These are phyloP conservation scores for Plutomurus gul DNA, from an alignment of 1,140 invertebrate genomes.

Conservation along the genomic window DNA sequence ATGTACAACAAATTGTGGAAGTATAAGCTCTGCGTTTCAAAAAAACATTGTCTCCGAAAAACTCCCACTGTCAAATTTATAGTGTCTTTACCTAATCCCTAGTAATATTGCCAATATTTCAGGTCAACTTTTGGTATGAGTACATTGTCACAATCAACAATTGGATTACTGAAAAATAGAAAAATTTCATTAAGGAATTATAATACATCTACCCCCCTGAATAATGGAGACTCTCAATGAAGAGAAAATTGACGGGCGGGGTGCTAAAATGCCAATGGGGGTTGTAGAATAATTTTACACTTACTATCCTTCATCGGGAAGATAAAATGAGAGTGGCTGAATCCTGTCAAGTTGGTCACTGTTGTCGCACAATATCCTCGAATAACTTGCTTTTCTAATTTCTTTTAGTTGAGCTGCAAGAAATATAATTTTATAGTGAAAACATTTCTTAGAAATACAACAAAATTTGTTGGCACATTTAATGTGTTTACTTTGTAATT, in stretches of 20 bases:
- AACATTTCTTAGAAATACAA: neutral
- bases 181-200: neutral
- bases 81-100: neutral
- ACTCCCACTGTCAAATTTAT: too few species aligned
- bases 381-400: conserved; percentile 55
- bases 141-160: neutral
- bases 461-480: neutral
- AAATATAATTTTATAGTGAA: neutral
- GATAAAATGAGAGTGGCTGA: conserved; percentile 54
- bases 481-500: too few species aligned
- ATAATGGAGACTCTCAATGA: neutral
- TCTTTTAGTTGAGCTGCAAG: conserved; percentile 55
- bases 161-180: neutral
- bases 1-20: too few species aligned
- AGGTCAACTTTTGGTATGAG: neutral
- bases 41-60: too few species aligned
- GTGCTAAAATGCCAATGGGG: neutral
- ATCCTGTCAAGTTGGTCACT: conserved; percentile 56
- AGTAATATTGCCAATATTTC: neutral
- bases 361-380: conserved; percentile 57
- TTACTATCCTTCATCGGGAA: neutral
- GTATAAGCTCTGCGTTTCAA: too few species aligned
- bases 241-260: neutral
- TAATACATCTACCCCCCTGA: too few species aligned
- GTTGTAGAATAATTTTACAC: neutral